Evolutionary conservation across 2,888 invertebrate genomes (phyloP).

Genomic region (Hypercompe scribonia): DNA sequence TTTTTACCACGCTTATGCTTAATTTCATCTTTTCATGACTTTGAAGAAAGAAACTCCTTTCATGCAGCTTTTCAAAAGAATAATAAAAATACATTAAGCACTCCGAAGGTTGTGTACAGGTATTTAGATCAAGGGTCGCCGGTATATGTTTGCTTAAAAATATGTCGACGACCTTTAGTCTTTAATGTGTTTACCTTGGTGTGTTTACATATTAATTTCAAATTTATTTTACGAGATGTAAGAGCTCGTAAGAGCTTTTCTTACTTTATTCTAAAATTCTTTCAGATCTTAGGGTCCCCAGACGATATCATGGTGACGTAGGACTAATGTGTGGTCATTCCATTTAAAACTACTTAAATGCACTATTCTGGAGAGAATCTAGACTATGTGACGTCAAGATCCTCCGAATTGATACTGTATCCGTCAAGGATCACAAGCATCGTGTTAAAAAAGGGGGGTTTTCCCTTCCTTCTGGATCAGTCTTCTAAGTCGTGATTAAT

Average conservation of each 20-base stretch:
- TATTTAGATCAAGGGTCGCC: not conserved
- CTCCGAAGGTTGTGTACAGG: not conserved
- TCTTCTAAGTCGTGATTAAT: too few relatives aligned
- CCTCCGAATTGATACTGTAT: too few relatives aligned
- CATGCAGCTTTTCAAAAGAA: not conserved
- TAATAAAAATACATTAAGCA: not conserved
- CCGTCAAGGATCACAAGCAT: too few relatives aligned
- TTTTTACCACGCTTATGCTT: not conserved
- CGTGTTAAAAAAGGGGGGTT: too few relatives aligned
- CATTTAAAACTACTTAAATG: not conserved
- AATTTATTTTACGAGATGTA: too few relatives aligned
- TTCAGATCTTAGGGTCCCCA: too few relatives aligned
- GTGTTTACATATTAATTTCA: not conserved
- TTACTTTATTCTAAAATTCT: not conserved
- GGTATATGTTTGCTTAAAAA: not conserved
- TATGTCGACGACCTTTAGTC: not conserved
- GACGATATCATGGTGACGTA: not conserved
- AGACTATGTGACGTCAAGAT: too few relatives aligned
- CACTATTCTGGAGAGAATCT: not conserved
- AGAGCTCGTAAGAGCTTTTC: too few relatives aligned
- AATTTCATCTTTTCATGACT: not conserved
- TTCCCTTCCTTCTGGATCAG: too few relatives aligned
- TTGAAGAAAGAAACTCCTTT: not conserved
- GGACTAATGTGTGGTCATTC: too few relatives aligned
- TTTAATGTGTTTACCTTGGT: not conserved